Evolutionary conservation across 2,888 invertebrate genomes (phyloP).

Genomic region (Mesorhabditis spiculigera): DNA sequence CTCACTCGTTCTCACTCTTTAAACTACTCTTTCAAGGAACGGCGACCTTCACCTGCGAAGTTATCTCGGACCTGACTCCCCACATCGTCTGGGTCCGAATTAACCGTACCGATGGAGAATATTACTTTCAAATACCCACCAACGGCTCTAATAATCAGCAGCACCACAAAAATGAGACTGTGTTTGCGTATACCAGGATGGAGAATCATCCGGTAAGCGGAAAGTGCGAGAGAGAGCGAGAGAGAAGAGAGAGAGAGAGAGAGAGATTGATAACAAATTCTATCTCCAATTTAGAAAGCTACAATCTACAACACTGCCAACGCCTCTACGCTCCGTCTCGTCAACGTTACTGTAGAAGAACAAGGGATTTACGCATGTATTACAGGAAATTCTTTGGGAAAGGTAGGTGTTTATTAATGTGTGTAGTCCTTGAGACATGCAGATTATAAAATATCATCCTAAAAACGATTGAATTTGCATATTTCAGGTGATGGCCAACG

Average conservation of each 20-base stretch:
- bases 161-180: slow-evolving; percentile 16
- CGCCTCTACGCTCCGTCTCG: slow-evolving; percentile 74
- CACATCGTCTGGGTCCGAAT: slow-evolving; percentile 67
- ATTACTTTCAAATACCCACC: slow-evolving; percentile 45
- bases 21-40: slow-evolving; percentile 29
- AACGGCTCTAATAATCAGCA: slow-evolving; percentile 9
- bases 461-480: background rate
- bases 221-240: background rate
- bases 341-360: slow-evolving; percentile 81
- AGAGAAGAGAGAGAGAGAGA: background rate
- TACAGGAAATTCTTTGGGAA: slow-evolving; percentile 80
- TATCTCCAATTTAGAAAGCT: slow-evolving; percentile 29
- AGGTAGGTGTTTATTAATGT: slow-evolving; percentile 57
- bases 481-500: slow-evolving; percentile 53
- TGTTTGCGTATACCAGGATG: slow-evolving; percentile 57
- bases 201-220: slow-evolving; percentile 38
- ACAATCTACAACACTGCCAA: slow-evolving; percentile 55
- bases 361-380: slow-evolving; percentile 95
- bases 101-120: slow-evolving; percentile 60
- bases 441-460: background rate
- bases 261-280: background rate
- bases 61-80: slow-evolving; percentile 78
- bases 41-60: slow-evolving; percentile 51
- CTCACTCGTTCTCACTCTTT: no score
- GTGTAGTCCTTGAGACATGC: background rate